phyloP scores from a whole-genome alignment of 1,140 invertebrate genomes.

The Phymastichus coffea region DNA sequence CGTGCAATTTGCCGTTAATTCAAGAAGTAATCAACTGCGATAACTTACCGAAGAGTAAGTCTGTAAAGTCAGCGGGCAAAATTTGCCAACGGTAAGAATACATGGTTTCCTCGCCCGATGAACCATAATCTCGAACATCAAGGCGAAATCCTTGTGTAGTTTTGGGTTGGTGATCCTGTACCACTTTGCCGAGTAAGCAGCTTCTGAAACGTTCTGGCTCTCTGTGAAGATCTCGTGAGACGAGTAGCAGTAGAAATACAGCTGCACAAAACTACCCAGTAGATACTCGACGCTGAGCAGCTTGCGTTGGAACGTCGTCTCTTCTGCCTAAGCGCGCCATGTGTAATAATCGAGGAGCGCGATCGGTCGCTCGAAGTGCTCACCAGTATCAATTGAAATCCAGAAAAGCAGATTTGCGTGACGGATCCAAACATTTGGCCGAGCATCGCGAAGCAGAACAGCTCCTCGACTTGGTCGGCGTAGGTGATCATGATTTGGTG shows the following conservation, averaged over 20 bases:
- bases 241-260: constrained; percentile 35
- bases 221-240: constrained; percentile 35
- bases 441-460: constrained; percentile 34
- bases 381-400: constrained; percentile 37
- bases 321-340: no score
- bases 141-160: constrained; percentile 28
- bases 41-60: constrained; percentile 34
- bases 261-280: constrained; percentile 19
- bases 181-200: constrained; percentile 34
- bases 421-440: constrained; percentile 32
- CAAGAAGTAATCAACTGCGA: neutral
- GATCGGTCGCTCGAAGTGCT: no score
- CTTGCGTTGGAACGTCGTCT: neutral
- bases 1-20: neutral
- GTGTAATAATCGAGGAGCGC: no score
- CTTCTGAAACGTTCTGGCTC: constrained; percentile 30
- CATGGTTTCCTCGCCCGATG: constrained; percentile 29
- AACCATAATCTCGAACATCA: constrained; percentile 28
- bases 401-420: constrained; percentile 34
- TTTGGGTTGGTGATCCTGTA: constrained; percentile 13
- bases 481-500: constrained; percentile 38
- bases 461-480: constrained; percentile 32
- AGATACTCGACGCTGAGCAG: constrained; percentile 28
- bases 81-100: constrained; percentile 35
- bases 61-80: constrained; percentile 31